Base-by-base conservation (phyloP, 2,888 invertebrate species). In the Epinotia ramella region DNA sequence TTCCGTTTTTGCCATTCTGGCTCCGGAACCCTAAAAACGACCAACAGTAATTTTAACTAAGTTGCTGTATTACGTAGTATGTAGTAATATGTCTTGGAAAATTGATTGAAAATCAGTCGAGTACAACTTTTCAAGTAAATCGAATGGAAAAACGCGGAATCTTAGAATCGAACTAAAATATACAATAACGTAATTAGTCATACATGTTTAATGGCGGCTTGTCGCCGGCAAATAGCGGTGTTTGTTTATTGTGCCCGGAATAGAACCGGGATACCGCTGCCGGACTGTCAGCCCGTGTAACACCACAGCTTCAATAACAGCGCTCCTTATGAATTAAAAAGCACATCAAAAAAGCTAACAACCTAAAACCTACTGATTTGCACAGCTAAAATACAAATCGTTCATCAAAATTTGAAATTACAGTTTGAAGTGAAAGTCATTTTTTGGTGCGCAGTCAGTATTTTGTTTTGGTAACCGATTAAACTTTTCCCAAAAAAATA, bases 181-280 rank as follows among this genome's bases (percentile, higher is more conserved):
- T 56, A 71, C 20, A 65, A 59, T 73, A 66, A 24, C 59, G 68
- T 76, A 79, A 80, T 81, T 80, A 80, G 77, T 78, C 75, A 77
- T 73, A 72, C 71, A 79, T 74, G 79, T 77, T 79, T 79, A 77
- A 80, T 78, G 79, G 77, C 60, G 56, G 65, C 67, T 24, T 72
- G 73, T 73, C 67, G 16, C 73, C 70, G 73, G 77, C 76, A 68
- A 76, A 79, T 77, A 77, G 78, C 73, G 76, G 76, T 78, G 79
- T 80, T 77, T 77, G 85, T 84, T 85, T 85, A 81, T 84, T 82
- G 80, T 82, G 73, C 77, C 80, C 67, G 70, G 82, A 85, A 84
- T 85, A 86, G 86, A 83, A 85, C 81, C 66, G 65, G 69, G 76
- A 73, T 63, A 73, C 59, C 67, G 49, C 46, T 66, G 57, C 60